Evolutionary conservation across 1,140 invertebrate species (phyloP).

Genomic region (Pentalonia nigronervosa): DNA sequence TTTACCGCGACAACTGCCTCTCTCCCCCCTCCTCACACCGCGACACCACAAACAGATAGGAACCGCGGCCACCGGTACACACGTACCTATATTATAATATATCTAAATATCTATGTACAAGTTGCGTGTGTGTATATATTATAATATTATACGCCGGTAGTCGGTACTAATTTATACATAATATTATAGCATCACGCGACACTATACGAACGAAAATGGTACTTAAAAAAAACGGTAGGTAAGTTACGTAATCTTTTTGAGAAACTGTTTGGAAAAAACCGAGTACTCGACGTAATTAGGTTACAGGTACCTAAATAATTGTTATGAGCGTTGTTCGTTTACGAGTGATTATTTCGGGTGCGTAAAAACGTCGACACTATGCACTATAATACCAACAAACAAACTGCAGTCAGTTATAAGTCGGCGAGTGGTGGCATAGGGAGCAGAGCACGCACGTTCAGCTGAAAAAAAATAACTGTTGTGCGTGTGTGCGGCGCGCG

Average conservation of each 20-base stretch:
- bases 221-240: neutral
- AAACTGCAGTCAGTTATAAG: neutral
- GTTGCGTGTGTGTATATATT: neutral
- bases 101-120: neutral
- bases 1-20: neutral
- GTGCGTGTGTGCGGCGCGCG: neutral
- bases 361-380: neutral
- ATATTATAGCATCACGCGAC: neutral
- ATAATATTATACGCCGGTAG: neutral
- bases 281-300: neutral
- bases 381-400: neutral
- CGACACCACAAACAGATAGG: neutral
- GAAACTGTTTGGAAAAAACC: too few species aligned
- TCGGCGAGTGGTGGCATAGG: neutral
- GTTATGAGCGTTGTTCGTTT: neutral
- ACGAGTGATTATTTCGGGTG: neutral
- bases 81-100: neutral
- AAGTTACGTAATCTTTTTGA: too few species aligned
- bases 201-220: neutral
- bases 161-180: neutral
- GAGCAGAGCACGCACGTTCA: conserved; percentile 5
- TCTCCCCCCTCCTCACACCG: neutral
- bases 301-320: neutral
- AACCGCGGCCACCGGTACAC: neutral
- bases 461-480: conserved; percentile 39